Conservation (phyloP, 2,113 vertebrate genomes). For the Pteronura brasiliensis region DNA sequence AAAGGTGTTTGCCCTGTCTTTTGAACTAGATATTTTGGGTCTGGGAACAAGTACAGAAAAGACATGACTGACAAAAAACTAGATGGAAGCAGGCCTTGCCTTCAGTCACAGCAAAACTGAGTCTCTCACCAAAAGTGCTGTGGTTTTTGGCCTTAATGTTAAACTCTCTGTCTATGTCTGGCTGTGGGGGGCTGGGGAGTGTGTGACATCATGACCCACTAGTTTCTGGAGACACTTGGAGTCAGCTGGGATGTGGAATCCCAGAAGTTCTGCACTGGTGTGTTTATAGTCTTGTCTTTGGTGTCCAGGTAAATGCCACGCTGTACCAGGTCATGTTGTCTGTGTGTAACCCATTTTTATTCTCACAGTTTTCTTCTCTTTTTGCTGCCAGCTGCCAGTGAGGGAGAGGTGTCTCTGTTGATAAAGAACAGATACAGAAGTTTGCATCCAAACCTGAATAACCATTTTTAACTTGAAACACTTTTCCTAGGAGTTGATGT, state of each 20-base stretch:
- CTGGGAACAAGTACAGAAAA: slow-evolving; percentile 52
- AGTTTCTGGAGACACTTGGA: background rate
- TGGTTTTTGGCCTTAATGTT: slow-evolving; percentile 34
- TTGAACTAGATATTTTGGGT: slow-evolving; percentile 40
- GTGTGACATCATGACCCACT: slow-evolving; percentile 4
- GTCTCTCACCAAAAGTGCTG: slow-evolving; percentile 57
- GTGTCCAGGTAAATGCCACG: slow-evolving; percentile 60
- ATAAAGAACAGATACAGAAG: slow-evolving; percentile 88
- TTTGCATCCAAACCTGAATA: slow-evolving; percentile 89
- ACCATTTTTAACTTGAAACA: slow-evolving; percentile 88
- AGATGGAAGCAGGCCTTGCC: background rate
- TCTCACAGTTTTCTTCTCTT: slow-evolving; percentile 73
- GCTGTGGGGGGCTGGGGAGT: background rate
- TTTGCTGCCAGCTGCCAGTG: slow-evolving; percentile 78
- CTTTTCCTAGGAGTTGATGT: slow-evolving; percentile 82
- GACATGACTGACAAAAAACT: slow-evolving; percentile 66
- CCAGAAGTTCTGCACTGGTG: slow-evolving; percentile 14
- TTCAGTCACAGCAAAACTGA: slow-evolving; percentile 64
- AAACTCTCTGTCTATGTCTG: background rate
- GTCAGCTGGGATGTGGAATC: background rate
- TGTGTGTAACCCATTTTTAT: slow-evolving; percentile 77
- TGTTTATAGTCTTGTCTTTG: slow-evolving; percentile 58
- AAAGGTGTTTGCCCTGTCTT: background rate
- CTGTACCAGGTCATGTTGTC: slow-evolving; percentile 73
- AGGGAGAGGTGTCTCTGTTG: slow-evolving; percentile 83